phyloP scores from a whole-genome alignment of 2,888 invertebrate genomes.

The Drosophila birchii region DNA sequence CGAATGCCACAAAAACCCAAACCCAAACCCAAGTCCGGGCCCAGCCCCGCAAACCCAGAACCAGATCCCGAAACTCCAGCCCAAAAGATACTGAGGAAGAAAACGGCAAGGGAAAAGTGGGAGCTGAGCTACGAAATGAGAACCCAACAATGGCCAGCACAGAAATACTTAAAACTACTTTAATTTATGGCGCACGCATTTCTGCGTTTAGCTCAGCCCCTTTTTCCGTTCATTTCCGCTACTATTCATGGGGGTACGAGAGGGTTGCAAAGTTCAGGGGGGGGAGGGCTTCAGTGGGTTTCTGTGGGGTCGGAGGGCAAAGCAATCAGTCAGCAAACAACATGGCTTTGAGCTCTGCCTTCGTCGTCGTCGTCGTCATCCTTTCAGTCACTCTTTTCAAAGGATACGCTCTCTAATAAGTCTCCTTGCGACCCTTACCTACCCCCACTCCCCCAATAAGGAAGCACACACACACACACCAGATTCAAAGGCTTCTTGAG shows the following conservation, averaged over 20 bases:
- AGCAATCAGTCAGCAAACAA: constrained; percentile 75
- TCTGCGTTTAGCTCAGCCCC: constrained; percentile 63
- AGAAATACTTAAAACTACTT: constrained; percentile 74
- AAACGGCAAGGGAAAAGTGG: constrained; percentile 5
- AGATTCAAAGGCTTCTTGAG: constrained; percentile 41
- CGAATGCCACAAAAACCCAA: constrained; percentile 40
- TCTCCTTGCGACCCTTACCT: constrained; percentile 4
- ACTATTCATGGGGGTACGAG: constrained; percentile 30
- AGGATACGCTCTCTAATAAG: constrained; percentile 35
- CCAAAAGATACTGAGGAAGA: constrained; percentile 39
- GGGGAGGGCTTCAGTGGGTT: background rate
- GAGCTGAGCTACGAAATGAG: background rate
- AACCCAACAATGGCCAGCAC: constrained; percentile 29
- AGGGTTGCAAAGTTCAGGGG: constrained; percentile 5
- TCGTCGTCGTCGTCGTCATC: constrained; percentile 12
- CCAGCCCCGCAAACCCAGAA: constrained; percentile 48
- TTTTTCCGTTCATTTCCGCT: constrained; percentile 47
- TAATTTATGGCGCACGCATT: constrained; percentile 79
- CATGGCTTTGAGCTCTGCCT: constrained; percentile 52
- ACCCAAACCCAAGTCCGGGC: constrained; percentile 34
- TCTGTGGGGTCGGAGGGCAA: constrained; percentile 45
- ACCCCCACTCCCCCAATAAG: background rate
- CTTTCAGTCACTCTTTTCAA: constrained; percentile 20
- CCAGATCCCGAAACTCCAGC: constrained; percentile 41
- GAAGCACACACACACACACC: background rate